These are phyloP conservation scores for Pangasianodon gigas DNA, from an alignment of 2,113 vertebrate species.

Conservation along the genomic window DNA sequence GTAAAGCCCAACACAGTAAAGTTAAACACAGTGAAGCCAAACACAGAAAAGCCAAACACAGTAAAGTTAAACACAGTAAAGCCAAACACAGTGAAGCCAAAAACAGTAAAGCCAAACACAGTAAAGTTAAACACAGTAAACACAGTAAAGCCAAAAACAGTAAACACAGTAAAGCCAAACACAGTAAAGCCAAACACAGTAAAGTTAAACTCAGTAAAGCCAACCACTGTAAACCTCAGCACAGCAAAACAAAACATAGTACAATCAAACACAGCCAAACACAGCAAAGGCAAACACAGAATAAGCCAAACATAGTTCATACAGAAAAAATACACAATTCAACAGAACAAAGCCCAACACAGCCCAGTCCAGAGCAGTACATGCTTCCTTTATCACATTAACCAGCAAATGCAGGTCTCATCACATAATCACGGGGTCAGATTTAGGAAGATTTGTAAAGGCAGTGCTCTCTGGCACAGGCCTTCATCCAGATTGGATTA, in stretches of 20 bases:
- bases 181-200: background rate
- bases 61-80: background rate
- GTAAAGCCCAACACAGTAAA: background rate
- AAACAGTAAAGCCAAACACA: background rate
- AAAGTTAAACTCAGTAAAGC: background rate
- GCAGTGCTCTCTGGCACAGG: background rate
- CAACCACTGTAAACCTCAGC: background rate
- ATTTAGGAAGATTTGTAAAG: background rate
- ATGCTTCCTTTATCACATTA: background rate
- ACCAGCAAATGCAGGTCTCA: background rate
- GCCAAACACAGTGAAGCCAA: background rate
- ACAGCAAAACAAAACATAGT: background rate
- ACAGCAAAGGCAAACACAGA: background rate
- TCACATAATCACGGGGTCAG: background rate
- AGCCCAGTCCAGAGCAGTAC: background rate
- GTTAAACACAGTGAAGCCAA: background rate
- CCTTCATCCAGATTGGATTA: background rate
- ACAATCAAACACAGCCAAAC: background rate
- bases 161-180: background rate
- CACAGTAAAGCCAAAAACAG: background rate
- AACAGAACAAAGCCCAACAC: background rate
- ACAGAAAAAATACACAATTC: background rate
- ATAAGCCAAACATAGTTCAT: background rate
- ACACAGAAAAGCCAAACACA: background rate
- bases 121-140: background rate